Evolutionary conservation across 1,140 invertebrate genomes (phyloP).

Genomic region (Dreissena polymorpha): DNA sequence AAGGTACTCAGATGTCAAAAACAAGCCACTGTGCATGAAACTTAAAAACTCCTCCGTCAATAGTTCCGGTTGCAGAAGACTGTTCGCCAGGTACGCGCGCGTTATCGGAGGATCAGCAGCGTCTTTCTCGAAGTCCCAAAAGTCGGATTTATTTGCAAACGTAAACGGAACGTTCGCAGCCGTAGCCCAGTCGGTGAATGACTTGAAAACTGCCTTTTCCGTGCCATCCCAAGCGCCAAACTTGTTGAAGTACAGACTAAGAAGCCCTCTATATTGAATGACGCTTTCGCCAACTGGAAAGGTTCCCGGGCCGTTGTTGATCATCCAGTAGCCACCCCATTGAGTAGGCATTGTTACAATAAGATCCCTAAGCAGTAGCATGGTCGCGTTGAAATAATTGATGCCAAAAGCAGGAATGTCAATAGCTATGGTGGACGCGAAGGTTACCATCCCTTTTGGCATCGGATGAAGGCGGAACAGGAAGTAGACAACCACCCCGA

Average conservation of each 20-base stretch:
- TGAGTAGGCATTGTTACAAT: constrained; percentile 6
- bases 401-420: neutral
- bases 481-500: constrained; percentile 60
- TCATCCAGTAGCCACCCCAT: constrained; percentile 53
- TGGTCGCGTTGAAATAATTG: neutral
- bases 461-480: constrained; percentile 59
- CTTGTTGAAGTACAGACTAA: constrained; percentile 27
- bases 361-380: constrained; percentile 12
- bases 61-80: constrained; percentile 26
- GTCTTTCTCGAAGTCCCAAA: constrained; percentile 51
- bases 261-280: neutral
- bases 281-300: neutral
- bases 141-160: constrained; percentile 29
- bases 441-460: constrained; percentile 7
- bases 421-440: constrained; percentile 1
- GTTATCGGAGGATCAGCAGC: neutral
- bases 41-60: neutral
- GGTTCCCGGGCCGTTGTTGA: constrained; percentile 7
- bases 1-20: neutral
- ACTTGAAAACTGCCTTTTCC: neutral
- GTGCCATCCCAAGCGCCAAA: constrained; percentile 30
- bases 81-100: constrained; percentile 1
- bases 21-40: constrained; percentile 10
- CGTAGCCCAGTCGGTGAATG: constrained; percentile 4
- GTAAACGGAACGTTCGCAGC: neutral